Base-by-base conservation (phyloP, 2,888 invertebrate genomes). In the Micropterix aruncella region DNA sequence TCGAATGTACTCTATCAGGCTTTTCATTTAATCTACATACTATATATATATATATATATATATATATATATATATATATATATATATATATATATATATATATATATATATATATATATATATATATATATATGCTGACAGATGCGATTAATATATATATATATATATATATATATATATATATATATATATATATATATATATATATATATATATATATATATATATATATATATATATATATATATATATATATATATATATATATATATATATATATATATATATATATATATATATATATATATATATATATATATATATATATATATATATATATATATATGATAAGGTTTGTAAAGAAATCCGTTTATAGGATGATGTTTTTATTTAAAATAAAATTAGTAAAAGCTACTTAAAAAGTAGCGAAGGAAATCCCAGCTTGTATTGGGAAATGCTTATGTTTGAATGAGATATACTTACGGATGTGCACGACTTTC, bases 181-280 rank as follows among this genome's bases (percentile, higher is more conserved):
- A 42, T 45, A 43, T 45, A 43, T 45, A 45, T 45, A 43, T 40
- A 40, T 39, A 42, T 38, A 19, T 43, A 45, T 36, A 38, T 38
- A 17, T 9, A 12, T 45, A 19, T 18, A 16, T 16, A 42, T 27
- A 27, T 27, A 27, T 27, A 27, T 27, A 27, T 27, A 27, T 27
- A 27, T 27, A 27, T 27, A 27, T 27, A 27, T 27, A 27, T 27
- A 27, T 27, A 27, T 27, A 27, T 27, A n/a, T 27, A n/a, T 27
- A n/a, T 27, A n/a, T 27, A n/a, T 27, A n/a, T 27, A n/a, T 27
- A n/a, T 27, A 27, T 27, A n/a, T 27, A n/a, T 27, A 9, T 27
- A n/a, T 27, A 27, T 27, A n/a, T 27, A 27, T 27, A 27, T 27
- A 27, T 27, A n/a, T 27, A 27, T 27, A n/a, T 27, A 27, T 27